These are phyloP conservation scores for Plemyria rubiginata DNA, from an alignment of 2,888 invertebrate genomes.

Conservation along the genomic window DNA sequence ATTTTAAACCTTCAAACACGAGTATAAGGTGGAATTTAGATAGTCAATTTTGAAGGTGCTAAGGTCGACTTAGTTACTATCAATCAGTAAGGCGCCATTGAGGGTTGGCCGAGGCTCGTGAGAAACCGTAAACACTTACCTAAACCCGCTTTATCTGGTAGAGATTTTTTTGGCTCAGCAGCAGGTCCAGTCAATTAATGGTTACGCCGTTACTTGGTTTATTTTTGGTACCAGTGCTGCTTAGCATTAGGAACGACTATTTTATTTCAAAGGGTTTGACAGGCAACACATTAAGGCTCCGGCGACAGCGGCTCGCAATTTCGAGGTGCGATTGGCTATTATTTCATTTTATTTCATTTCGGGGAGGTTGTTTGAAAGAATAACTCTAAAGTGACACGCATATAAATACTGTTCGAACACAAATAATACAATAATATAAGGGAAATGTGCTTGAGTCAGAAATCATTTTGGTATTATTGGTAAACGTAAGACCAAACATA, in stretches of 20 bases:
- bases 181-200: slow-evolving; percentile 83
- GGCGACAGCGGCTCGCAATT: no score
- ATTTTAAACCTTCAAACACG: slow-evolving; percentile 44
- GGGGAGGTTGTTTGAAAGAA: no score
- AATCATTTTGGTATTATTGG: no score
- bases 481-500: no score
- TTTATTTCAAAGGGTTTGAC: slow-evolving; percentile 79
- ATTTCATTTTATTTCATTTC: no score
- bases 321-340: no score
- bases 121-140: slow-evolving; percentile 85
- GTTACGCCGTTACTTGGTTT: slow-evolving; percentile 81
- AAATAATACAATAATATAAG: no score
- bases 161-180: slow-evolving; percentile 77
- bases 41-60: slow-evolving; percentile 56
- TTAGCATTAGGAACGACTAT: slow-evolving; percentile 73
- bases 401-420: no score
- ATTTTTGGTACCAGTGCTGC: slow-evolving; percentile 73
- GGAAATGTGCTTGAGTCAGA: no score
- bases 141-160: slow-evolving; percentile 81
- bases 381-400: no score
- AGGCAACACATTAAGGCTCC: slow-evolving; percentile 70
- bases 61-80: slow-evolving; percentile 77
- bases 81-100: slow-evolving; percentile 85
- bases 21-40: slow-evolving; percentile 49
- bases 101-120: slow-evolving; percentile 81